Conservation (phyloP, 1,140 invertebrate species). For the Halyomorpha halys region DNA sequence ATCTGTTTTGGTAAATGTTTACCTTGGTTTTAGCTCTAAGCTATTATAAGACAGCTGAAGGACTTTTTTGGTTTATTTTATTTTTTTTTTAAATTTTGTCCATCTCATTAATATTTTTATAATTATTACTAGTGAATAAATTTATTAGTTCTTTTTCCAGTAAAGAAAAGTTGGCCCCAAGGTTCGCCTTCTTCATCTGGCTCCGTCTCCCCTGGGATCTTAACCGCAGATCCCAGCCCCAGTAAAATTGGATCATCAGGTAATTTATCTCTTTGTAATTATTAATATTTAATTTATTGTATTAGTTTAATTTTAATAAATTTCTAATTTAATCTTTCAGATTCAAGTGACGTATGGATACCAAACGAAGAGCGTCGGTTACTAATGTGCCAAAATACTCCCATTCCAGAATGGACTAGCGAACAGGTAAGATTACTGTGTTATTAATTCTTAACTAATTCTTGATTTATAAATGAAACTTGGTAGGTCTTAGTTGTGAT, state of each 20-base stretch:
- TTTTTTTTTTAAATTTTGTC: too few species aligned
- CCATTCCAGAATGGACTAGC: constrained; percentile 73
- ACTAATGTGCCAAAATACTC: constrained; percentile 57
- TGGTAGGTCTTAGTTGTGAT: too few species aligned
- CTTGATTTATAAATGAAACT: too few species aligned
- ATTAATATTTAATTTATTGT: constrained; percentile 7
- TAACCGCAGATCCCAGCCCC: constrained; percentile 40
- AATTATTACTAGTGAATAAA: too few species aligned
- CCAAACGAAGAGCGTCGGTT: constrained; percentile 38
- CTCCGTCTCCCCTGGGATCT: constrained; percentile 40
- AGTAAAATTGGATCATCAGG: constrained; percentile 38
- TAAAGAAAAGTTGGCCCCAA: constrained; percentile 41
- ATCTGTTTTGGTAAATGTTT: too few species aligned
- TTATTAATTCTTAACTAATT: too few species aligned
- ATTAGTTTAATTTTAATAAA: not conserved
- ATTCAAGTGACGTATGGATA: constrained; percentile 43
- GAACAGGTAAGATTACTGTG: constrained; percentile 68
- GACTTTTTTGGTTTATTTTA: too few species aligned
- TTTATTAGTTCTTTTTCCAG: constrained; percentile 38
- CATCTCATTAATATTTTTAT: too few species aligned
- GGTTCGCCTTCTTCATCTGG: constrained; percentile 34
- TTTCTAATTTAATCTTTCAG: constrained; percentile 29
- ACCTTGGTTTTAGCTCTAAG: too few species aligned
- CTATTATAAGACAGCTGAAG: too few species aligned
- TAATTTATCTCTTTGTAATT: too few species aligned